These are phyloP conservation scores for Synanthedon tipuliformis DNA, from an alignment of 2,888 invertebrate genomes.

Conservation along the genomic window DNA sequence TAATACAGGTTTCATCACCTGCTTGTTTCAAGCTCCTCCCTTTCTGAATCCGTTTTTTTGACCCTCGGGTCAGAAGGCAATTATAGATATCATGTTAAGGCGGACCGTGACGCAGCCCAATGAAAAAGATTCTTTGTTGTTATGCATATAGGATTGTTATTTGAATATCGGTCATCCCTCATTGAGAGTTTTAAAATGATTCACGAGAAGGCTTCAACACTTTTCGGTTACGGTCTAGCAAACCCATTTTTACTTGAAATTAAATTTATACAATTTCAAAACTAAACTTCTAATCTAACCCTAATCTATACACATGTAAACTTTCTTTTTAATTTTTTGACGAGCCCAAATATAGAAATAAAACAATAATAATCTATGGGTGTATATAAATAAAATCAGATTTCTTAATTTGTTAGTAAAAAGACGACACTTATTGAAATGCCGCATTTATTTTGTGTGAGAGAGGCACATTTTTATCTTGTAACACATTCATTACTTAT, in stretches of 20 bases:
- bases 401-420: neutral
- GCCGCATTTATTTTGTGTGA: neutral
- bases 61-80: conserved; percentile 18
- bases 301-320: too few relatives aligned
- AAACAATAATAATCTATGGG: too few relatives aligned
- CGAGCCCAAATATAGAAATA: too few relatives aligned
- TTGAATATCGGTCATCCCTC: too few relatives aligned
- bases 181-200: too few relatives aligned
- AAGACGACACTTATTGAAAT: neutral
- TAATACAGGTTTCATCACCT: conserved; percentile 15
- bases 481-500: neutral
- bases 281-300: too few relatives aligned
- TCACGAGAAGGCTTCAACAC: too few relatives aligned
- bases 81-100: conserved; percentile 6
- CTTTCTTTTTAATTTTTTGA: too few relatives aligned
- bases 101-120: neutral
- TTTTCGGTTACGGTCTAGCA: too few relatives aligned
- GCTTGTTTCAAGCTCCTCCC: conserved; percentile 12
- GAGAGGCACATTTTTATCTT: neutral
- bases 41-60: conserved; percentile 10
- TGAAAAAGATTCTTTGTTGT: neutral
- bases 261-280: too few relatives aligned
- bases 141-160: neutral
- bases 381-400: too few relatives aligned
- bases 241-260: too few relatives aligned